Evolutionary conservation across 2,797 vertebrate genomes (phyloP).

Genomic region (Numenius phaeopus): DNA sequence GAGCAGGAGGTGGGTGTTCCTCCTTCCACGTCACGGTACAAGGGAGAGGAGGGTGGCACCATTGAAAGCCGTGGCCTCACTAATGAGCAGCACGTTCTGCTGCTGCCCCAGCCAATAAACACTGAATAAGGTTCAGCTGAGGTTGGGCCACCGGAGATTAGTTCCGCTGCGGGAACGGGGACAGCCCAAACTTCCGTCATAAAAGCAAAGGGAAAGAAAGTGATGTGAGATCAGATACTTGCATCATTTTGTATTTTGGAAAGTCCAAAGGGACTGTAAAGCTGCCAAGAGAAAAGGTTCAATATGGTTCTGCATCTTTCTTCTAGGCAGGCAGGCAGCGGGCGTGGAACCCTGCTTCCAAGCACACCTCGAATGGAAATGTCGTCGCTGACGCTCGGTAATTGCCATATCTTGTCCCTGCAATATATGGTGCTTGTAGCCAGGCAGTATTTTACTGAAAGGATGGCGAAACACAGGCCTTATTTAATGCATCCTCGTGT

Average conservation of each 20-base stretch:
- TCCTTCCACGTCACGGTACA: not conserved
- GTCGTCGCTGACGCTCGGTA: not conserved
- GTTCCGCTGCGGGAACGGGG: not conserved
- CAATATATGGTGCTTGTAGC: accelerated
- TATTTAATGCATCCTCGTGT: accelerated
- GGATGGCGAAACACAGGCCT: not conserved
- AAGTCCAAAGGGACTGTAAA: not conserved
- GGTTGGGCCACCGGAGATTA: not conserved
- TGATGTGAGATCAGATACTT: not conserved
- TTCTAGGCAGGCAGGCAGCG: not conserved
- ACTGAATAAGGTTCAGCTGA: not conserved
- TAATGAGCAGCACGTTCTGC: not conserved
- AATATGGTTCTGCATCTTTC: not conserved
- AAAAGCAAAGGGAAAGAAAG: not conserved
- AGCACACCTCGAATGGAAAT: not conserved
- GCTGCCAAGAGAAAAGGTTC: not conserved
- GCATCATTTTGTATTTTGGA: not conserved
- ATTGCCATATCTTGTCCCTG: not conserved
- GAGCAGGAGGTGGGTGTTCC: not conserved
- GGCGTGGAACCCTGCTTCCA: not conserved
- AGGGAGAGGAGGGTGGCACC: not conserved
- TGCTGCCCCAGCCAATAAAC: not conserved
- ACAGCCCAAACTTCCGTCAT: not conserved
- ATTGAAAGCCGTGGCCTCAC: not conserved
- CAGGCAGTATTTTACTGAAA: not conserved